Base-by-base conservation (phyloP, 1,140 invertebrate species). In the Thereuonema tuberculata region DNA sequence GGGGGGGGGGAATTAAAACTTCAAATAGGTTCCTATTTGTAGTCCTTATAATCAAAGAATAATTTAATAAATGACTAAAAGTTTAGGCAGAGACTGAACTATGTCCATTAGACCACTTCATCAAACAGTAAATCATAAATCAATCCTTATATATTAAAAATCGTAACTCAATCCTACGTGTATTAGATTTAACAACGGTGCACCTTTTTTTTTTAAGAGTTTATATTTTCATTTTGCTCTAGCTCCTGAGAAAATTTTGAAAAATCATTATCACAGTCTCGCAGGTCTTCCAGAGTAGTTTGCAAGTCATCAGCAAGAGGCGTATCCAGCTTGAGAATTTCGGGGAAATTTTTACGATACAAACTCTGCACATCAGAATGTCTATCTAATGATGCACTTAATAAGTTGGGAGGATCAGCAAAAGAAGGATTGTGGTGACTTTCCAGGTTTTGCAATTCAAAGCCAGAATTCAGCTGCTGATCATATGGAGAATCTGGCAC, bases 201-300 rank as follows among this genome's bases (percentile, higher is more conserved):
- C n/a, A n/a, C n/a, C n/a, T n/a, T n/a, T n/a, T n/a, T n/a, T n/a
- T n/a, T 37, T 37, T 37, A 5, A 37, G 5, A 17, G 31, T 37
- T 37, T 37, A 5, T 37, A 17, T 37, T 37, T 5, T 9, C 5
- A 14, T 55, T 14, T 14, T 55, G 53, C 53, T 67, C 65, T 26
- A 66, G 23, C 28, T 67, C 64, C 29, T 62, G 61, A 2, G 61
- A 62, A 62, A 68, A 65, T 56, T 63, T 66, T 21, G 67, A 67
- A 60, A 66, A 68, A 58, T 67, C 67, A 52, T 62, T 67, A 64
- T 68, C 67, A 65, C 66, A 68, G 59, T 66, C 66, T 57, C 60
- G 61, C 29, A 68, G 57, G 58, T 66, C 67, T 61, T 67, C 63
- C 31, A 68, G 50, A 25, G 65, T 66, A 17, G 64, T 64, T 56